Evolutionary conservation across 2,797 vertebrate species (phyloP).

Genomic region (Toxotes lorentzi): DNA sequence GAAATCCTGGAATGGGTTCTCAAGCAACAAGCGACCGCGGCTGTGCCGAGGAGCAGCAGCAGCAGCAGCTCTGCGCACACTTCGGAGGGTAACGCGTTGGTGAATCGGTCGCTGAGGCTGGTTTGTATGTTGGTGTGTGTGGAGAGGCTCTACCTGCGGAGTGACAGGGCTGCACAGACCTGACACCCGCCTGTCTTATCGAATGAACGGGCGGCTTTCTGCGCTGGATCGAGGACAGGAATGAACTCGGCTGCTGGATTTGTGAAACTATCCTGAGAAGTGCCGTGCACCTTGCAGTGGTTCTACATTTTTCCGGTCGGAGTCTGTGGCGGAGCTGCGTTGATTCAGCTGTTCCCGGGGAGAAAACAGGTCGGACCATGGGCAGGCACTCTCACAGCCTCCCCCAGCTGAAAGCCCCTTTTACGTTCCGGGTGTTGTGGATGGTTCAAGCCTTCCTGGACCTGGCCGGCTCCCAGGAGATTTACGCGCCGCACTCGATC

Average conservation of each 20-base stretch:
- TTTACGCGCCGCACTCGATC: slow-evolving; percentile 95
- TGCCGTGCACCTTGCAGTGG: slow-evolving; percentile 46
- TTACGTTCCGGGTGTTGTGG: slow-evolving; percentile 76
- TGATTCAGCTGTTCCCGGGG: slow-evolving; percentile 7
- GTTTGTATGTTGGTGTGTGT: background rate
- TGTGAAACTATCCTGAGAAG: slow-evolving; percentile 64
- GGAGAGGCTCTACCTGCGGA: slow-evolving; percentile 31
- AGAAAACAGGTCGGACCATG: slow-evolving; percentile 57
- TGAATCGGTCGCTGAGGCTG: slow-evolving; percentile 39
- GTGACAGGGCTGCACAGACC: slow-evolving; percentile 8
- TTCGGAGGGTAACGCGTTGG: slow-evolving; percentile 54
- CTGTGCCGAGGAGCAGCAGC: slow-evolving; percentile 22
- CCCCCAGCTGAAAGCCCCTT: slow-evolving; percentile 35
- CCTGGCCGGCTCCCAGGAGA: slow-evolving; percentile 89
- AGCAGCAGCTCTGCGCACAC: slow-evolving; percentile 62
- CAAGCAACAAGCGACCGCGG: slow-evolving; percentile 84
- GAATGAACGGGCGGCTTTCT: background rate
- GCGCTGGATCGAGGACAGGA: slow-evolving; percentile 18
- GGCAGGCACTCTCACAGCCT: background rate
- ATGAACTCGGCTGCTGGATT: slow-evolving; percentile 59
- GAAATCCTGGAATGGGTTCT: slow-evolving; percentile 52
- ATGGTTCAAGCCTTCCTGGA: slow-evolving; percentile 74
- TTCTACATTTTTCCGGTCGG: slow-evolving; percentile 15
- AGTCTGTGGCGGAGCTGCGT: slow-evolving; percentile 15
- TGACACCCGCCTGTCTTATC: slow-evolving; percentile 3